A percentile compares a stretch with the other conserved stretches of the same genome.
Conservation (phyloP, 2,113 vertebrate species). For the Benthochromis sp. region DNA sequence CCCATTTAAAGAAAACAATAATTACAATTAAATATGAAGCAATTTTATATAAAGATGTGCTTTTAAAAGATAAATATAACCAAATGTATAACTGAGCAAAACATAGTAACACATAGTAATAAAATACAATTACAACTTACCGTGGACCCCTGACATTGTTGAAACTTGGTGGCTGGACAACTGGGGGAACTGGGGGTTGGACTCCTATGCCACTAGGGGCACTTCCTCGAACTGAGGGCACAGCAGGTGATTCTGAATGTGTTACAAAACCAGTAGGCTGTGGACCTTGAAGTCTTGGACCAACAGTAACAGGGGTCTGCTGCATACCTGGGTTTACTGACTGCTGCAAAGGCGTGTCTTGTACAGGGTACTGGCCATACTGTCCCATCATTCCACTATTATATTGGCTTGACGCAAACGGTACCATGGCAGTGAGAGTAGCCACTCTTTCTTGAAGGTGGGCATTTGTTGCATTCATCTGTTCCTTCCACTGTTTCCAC, state of each 20-base stretch:
- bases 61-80: not conserved
- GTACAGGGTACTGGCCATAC: constrained; percentile 72
- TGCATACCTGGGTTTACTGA: constrained; percentile 59
- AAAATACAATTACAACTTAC: constrained; percentile 58
- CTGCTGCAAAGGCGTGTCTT: constrained; percentile 45
- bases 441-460: constrained; percentile 86
- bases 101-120: not conserved
- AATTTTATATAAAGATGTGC: not conserved
- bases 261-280: constrained; percentile 17
- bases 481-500: constrained; percentile 97
- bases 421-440: constrained; percentile 83
- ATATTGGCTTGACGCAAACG: constrained; percentile 68
- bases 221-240: constrained; percentile 43
- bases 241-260: constrained; percentile 24
- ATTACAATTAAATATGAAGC: not conserved
- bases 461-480: constrained; percentile 88
- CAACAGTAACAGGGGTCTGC: constrained; percentile 2
- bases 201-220: constrained; percentile 55
- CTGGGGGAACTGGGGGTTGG: constrained; percentile 54
- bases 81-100: not conserved
- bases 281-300: constrained; percentile 24
- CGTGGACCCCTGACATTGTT: constrained; percentile 76
- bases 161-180: constrained; percentile 68
- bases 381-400: constrained; percentile 75
- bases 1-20: not conserved